These are phyloP conservation scores for Cheumatopsyche charites DNA, from an alignment of 1,140 invertebrate genomes.

Conservation along the genomic window DNA sequence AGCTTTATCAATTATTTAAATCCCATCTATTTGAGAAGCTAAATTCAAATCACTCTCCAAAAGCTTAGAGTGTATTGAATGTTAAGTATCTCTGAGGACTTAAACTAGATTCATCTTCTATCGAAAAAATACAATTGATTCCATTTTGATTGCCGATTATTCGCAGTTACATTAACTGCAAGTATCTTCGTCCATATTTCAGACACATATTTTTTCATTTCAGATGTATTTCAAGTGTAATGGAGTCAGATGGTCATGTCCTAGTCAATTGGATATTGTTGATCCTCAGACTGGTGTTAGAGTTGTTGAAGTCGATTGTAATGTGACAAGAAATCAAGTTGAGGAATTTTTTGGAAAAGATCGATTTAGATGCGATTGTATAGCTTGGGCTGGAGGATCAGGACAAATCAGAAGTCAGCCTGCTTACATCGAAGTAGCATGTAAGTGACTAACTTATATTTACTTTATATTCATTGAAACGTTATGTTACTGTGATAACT, in stretches of 20 bases:
- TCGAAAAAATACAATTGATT: no score
- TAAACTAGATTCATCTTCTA: no score
- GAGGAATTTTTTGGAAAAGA: slow-evolving; percentile 88
- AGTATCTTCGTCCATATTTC: no score
- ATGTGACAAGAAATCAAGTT: slow-evolving; percentile 84
- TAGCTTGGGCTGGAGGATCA: slow-evolving; percentile 75
- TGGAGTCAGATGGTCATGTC: slow-evolving; percentile 67
- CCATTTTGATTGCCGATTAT: no score
- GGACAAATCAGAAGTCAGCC: slow-evolving; percentile 80
- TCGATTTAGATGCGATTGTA: slow-evolving; percentile 87
- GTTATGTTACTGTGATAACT: no score
- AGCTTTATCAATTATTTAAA: no score
- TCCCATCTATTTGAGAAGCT: no score
- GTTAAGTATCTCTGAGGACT: no score
- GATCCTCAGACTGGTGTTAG: slow-evolving; percentile 85
- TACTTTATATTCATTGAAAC: no score
- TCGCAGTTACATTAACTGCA: no score
- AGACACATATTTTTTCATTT: slow-evolving; percentile 51
- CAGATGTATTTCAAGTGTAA: slow-evolving; percentile 82
- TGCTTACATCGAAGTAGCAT: slow-evolving; percentile 83
- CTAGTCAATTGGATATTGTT: slow-evolving; percentile 65
- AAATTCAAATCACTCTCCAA: no score
- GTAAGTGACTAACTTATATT: slow-evolving; percentile 70
- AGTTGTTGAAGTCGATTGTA: slow-evolving; percentile 82
- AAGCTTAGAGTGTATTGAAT: no score